phyloP scores from a whole-genome alignment of 1,140 invertebrate genomes.

The Trichonephila clavipes region DNA sequence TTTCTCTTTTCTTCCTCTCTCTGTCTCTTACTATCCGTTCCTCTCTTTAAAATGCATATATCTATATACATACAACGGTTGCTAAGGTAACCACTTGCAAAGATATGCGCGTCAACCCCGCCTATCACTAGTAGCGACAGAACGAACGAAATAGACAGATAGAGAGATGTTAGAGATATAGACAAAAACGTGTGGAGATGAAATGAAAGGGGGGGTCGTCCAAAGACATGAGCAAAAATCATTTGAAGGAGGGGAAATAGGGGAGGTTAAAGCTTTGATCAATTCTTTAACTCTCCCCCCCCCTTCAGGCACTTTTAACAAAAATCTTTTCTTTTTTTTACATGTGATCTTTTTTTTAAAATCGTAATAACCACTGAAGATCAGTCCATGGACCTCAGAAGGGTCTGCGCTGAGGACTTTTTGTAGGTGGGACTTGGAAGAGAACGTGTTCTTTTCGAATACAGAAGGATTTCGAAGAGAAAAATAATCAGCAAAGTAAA shows the following conservation, averaged over 20 bases:
- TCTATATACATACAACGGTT: slow-evolving; percentile 59
- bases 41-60: slow-evolving; percentile 48
- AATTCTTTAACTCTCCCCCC: slow-evolving; percentile 70
- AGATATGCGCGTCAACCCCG: slow-evolving; percentile 61
- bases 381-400: background rate
- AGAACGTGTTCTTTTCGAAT: slow-evolving; percentile 20
- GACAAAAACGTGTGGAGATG: slow-evolving; percentile 47
- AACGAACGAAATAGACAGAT: slow-evolving; percentile 60
- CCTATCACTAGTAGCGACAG: slow-evolving; percentile 50
- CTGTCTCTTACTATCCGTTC: background rate
- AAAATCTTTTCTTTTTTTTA: background rate
- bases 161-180: slow-evolving; percentile 54
- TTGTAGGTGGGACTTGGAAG: background rate
- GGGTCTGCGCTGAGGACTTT: slow-evolving; percentile 45
- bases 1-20: background rate
- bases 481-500: slow-evolving; percentile 2
- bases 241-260: slow-evolving; percentile 30
- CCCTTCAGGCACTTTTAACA: slow-evolving; percentile 6
- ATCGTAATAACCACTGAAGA: slow-evolving; percentile 56
- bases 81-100: slow-evolving; percentile 40
- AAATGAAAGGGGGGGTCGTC: background rate
- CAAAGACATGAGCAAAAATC: slow-evolving; percentile 58
- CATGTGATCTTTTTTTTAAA: slow-evolving; percentile 34
- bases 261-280: slow-evolving; percentile 63
- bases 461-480: background rate